phyloP scores from a whole-genome alignment of 2,888 invertebrate species.

The Cenopis cana region DNA sequence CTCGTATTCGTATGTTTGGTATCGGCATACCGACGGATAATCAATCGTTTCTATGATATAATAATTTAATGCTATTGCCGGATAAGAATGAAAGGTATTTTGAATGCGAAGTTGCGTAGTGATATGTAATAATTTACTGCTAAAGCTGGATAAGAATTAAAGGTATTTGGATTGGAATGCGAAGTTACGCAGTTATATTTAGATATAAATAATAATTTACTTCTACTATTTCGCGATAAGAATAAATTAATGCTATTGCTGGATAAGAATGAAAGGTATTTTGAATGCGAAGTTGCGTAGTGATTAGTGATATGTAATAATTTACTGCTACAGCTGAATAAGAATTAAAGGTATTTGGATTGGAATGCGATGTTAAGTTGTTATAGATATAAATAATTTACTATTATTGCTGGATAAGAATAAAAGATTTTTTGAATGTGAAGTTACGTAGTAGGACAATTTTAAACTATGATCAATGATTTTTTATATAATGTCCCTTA shows the following conservation, averaged over 20 bases:
- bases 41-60: slow-evolving; percentile 27
- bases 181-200: neutral
- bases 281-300: neutral
- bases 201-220: neutral
- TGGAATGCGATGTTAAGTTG: neutral
- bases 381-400: neutral
- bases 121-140: too few species aligned
- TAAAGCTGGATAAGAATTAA: too few species aligned
- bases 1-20: slow-evolving; percentile 21
- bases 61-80: slow-evolving; percentile 11
- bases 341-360: too few species aligned
- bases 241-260: slow-evolving; percentile 8
- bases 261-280: slow-evolving; percentile 13
- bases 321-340: too few species aligned
- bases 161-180: too few species aligned
- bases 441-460: too few species aligned
- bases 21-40: slow-evolving; percentile 17
- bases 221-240: too few species aligned
- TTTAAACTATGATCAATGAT: too few species aligned
- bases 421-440: slow-evolving; percentile 1
- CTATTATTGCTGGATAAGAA: slow-evolving; percentile 10
- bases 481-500: too few species aligned
- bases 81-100: slow-evolving; percentile 12
- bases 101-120: neutral
- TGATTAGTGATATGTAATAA: too few species aligned